phyloP scores from a whole-genome alignment of 2,113 vertebrate genomes.

The Oenanthe melanoleuca region DNA sequence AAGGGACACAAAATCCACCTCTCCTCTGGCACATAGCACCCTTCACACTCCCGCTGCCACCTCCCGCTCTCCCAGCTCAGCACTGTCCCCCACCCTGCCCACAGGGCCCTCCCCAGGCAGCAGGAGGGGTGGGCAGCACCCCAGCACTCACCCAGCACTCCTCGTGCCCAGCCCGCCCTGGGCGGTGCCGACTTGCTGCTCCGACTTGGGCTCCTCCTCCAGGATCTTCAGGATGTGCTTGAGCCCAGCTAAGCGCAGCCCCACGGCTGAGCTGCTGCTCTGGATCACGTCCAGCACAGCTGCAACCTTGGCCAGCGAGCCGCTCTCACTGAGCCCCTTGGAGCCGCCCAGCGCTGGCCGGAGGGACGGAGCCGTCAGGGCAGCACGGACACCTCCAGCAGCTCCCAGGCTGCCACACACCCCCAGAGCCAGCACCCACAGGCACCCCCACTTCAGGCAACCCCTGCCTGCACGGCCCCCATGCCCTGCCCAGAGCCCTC shows the following conservation, averaged over 20 bases:
- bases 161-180: background rate
- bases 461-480: fast-evolving
- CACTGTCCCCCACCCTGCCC: background rate
- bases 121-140: background rate
- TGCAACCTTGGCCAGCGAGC: slow-evolving; percentile 73
- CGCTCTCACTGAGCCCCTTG: slow-evolving; percentile 74
- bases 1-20: background rate
- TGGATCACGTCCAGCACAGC: slow-evolving; percentile 81
- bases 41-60: background rate
- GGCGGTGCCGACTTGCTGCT: background rate
- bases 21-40: fast-evolving
- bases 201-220: slow-evolving; percentile 75
- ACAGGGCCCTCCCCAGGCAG: background rate
- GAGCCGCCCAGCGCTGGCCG: slow-evolving; percentile 72
- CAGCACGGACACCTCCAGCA: background rate
- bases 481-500: background rate
- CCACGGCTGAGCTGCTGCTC: slow-evolving; percentile 74
- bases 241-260: slow-evolving; percentile 79
- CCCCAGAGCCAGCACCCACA: background rate
- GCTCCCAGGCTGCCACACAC: background rate
- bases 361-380: background rate
- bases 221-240: slow-evolving; percentile 77
- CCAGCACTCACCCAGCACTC: background rate
- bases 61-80: background rate
- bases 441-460: background rate